Conservation (phyloP, 2,888 invertebrate species). For the Cantharis nigra region DNA sequence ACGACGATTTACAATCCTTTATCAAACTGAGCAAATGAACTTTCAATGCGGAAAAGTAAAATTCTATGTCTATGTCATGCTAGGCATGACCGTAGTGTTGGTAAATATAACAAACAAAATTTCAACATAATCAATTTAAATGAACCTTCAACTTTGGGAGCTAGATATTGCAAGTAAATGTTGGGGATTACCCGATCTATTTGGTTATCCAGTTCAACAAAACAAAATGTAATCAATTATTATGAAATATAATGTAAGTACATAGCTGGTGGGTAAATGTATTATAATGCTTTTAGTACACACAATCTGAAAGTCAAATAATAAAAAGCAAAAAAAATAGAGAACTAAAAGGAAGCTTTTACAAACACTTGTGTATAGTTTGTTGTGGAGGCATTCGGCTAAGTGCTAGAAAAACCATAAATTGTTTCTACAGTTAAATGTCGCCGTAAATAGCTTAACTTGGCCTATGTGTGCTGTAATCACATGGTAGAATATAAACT, state of each 20-base stretch:
- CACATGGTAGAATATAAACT: constrained; percentile 6
- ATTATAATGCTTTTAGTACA: neutral
- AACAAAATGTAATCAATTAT: neutral
- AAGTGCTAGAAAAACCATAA: neutral
- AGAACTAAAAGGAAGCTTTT: neutral
- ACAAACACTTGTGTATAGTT: neutral
- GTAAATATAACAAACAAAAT: neutral
- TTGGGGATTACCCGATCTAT: neutral
- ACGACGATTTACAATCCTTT: neutral
- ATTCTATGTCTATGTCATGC: no score
- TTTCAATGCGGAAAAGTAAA: no score
- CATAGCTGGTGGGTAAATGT: neutral
- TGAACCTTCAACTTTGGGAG: neutral
- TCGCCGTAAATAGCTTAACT: neutral
- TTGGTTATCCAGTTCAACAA: neutral
- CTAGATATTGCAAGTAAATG: neutral
- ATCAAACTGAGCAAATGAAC: no score
- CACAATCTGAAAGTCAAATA: neutral
- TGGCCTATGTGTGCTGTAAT: neutral
- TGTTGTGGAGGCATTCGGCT: neutral
- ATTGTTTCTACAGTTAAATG: neutral
- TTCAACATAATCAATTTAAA: neutral
- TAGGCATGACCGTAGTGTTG: no score
- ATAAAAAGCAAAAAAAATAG: neutral
- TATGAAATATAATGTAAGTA: neutral